Base-by-base conservation (phyloP, 2,113 vertebrate genomes). In the Stegostoma tigrinum region DNA sequence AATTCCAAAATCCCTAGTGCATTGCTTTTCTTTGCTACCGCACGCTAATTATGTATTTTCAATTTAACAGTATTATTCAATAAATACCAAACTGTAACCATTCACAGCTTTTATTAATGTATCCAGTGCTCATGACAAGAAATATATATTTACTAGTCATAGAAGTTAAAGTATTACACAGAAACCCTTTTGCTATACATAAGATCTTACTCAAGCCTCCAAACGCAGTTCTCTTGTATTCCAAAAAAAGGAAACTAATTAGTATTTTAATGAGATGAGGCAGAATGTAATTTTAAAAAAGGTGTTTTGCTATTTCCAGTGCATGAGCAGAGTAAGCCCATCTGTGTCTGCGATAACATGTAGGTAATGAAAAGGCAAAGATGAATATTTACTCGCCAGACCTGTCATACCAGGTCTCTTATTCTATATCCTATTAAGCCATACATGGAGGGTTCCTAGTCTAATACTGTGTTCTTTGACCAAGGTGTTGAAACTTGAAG, bases 241-340 rank as follows among this genome's bases (percentile, higher is more conserved):
- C 34, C 78, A 83, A 42, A 83, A 80, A 83, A 83, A 38, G 15
- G 17, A 83, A 17, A 83, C n/a, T 42, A 83, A 83, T 80, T 80
- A 80, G 38, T 83, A 42, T n/a, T 83, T 83, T 42, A 38, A 38
- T 83, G 78, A 42, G 78, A 83, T 42, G 78, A 83, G 78, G 78
- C 78, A 34, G 78, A 42, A 83, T 83, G 78, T n/a, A 83, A 38
- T 83, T 83, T 61, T 61, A 61, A 38, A 83, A 80, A 83, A 19
- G n/a, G n/a, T 83, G 78, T 38, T 83, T 83, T 21, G n/a, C 78
- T 83, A 83, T 83, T 83, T 83, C n/a, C 38, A 83, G 78, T 83
- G 78, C 38, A 83, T 83, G 78, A 83, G n/a, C 78, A 83, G n/a
- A 0, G n/a, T 42, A 83, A 83, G 78, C 17, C 78, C 42, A 42